Base-by-base conservation (phyloP, 2,797 vertebrate genomes). In the Squalus acanthias region DNA sequence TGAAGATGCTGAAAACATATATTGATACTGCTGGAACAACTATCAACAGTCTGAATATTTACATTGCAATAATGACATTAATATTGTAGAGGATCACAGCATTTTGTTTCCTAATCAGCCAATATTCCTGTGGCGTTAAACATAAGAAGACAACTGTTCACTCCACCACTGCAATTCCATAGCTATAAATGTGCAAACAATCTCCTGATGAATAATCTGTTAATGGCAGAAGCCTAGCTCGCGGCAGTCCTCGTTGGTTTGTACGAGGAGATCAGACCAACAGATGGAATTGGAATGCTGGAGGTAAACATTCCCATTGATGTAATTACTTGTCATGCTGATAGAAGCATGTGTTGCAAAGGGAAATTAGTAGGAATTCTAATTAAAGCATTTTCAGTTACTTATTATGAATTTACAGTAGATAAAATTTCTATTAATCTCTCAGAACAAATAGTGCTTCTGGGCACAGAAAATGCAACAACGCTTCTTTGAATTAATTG, bases 341-440 rank as follows among this genome's bases (percentile, higher is more conserved):
- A 24, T 20, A 67, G 91, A 93, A 67, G n/a, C 91, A 69, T 20
- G n/a, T 67, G 82, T 85, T 85, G n/a, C 63, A 67, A 67, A n/a
- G 22, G 7, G 91, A 93, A 67, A 67, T 67, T 39, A 93, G 39
- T 67, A 17, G 65, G 91, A 65, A 93, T 69, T 69, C 91, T 69
- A 93, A 93, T 69, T 93, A 24, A 93, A 93, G 20, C 20, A 67
- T 22, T 39, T 69, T 93, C 39, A 69, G 65, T 69, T 93, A 67
- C 63, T 93, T 65, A n/a, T 93, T 39, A 67, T 67, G 65, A 67
- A 93, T 20, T 39, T 89, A 63, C 22, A 93, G 91, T 69, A 17
- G 63, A 93, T 69, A 63, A 69, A 91, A 69, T 67, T 65, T 92
- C 89, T 92, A 65, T 92, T 92, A 92, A 92, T 93, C 63, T 69